phyloP scores from a whole-genome alignment of 2,797 vertebrate species.

The Cuniculus paca region DNA sequence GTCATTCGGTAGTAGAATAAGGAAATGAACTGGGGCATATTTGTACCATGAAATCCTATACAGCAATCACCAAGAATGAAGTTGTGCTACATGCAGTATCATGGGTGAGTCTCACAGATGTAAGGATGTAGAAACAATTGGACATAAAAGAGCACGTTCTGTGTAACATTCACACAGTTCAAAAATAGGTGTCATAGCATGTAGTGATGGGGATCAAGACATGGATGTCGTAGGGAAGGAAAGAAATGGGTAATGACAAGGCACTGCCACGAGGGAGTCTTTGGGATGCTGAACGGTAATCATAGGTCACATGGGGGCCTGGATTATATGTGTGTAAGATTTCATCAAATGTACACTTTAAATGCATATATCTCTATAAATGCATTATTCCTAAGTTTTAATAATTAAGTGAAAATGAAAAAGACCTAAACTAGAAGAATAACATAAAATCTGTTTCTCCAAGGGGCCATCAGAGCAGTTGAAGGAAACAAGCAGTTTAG shows the following conservation, averaged over 20 bases:
- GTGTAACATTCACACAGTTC: neutral
- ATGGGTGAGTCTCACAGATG: neutral
- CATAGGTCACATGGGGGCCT: neutral
- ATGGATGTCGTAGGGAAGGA: neutral
- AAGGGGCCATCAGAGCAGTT: neutral
- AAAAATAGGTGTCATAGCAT: neutral
- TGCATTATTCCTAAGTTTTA: neutral
- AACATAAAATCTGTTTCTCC: neutral
- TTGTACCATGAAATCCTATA: neutral
- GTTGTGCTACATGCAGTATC: no score
- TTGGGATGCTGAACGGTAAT: neutral
- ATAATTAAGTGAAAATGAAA: neutral
- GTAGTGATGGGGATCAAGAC: neutral
- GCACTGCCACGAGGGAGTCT: neutral
- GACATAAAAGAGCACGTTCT: neutral
- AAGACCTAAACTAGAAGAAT: neutral
- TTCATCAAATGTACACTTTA: neutral
- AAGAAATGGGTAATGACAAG: neutral
- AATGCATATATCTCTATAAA: neutral
- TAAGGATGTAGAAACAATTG: neutral
- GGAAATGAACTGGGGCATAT: neutral
- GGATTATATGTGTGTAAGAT: neutral
- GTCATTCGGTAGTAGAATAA: neutral
- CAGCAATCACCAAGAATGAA: neutral
- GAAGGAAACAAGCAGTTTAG: neutral